Percentiles rank a stretch among this genome's conserved stretches.
Evolutionary conservation across 2,797 vertebrate genomes (phyloP).

Genomic region (Okamejei kenojei): DNA sequence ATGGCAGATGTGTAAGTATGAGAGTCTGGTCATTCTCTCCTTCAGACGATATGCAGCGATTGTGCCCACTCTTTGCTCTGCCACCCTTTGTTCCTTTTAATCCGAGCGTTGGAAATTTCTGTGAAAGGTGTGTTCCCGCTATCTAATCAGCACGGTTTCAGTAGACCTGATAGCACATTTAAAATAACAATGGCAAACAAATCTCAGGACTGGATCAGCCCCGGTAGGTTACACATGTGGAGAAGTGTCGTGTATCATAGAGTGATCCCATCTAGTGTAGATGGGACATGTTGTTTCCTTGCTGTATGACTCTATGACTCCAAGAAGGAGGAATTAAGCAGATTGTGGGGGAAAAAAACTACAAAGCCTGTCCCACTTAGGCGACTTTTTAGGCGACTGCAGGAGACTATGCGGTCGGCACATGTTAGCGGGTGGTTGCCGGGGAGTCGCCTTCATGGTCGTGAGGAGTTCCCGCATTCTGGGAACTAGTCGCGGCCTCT

Average conservation of each 20-base stretch:
- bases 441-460: no score
- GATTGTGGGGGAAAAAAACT: no score
- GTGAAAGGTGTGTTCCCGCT: not conserved
- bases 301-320: no score
- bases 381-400: no score
- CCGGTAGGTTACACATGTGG: not conserved
- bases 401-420: no score
- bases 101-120: not conserved
- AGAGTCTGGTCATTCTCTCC: not conserved
- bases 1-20: constrained; percentile 46
- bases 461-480: no score
- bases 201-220: not conserved
- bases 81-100: not conserved
- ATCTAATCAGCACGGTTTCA: not conserved
- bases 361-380: no score
- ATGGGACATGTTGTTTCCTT: not conserved
- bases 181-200: not conserved
- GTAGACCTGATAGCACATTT: not conserved
- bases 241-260: not conserved
- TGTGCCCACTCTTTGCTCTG: not conserved
- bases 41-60: not conserved
- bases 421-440: no score
- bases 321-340: no score
- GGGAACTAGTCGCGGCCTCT: no score
- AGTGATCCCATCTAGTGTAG: no score